Evolutionary conservation across 2,113 vertebrate genomes (phyloP).

Genomic region (mouse (Mus musculus)): GRCm39 chr16:29473001-29473500

Average conservation of each 20-base stretch:
- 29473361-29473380: slow-evolving; percentile 68
- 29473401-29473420: slow-evolving; percentile 32
- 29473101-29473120: slow-evolving; percentile 43
- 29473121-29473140: background rate
- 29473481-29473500: background rate
- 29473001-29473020: background rate
- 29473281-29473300: slow-evolving; percentile 76
- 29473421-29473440: slow-evolving; percentile 59
- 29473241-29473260: slow-evolving; percentile 58
- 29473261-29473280: slow-evolving; percentile 66
- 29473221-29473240: slow-evolving; percentile 43
- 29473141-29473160: background rate
- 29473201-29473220: slow-evolving; percentile 40
- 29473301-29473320: slow-evolving; percentile 57
- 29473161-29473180: background rate
- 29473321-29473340: slow-evolving; percentile 52
- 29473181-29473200: slow-evolving; percentile 34
- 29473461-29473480: background rate
- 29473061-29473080: slow-evolving; percentile 72
- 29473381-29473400: slow-evolving; percentile 73
- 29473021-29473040: slow-evolving; percentile 11
- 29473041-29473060: slow-evolving; percentile 34
- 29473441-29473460: slow-evolving; percentile 48
- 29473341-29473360: slow-evolving; percentile 71
- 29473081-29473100: slow-evolving; percentile 44